A percentile compares a stretch with the other conserved stretches of the same genome.
Conservation (phyloP, 2,888 invertebrate species). For the Polymixis lichenea region DNA sequence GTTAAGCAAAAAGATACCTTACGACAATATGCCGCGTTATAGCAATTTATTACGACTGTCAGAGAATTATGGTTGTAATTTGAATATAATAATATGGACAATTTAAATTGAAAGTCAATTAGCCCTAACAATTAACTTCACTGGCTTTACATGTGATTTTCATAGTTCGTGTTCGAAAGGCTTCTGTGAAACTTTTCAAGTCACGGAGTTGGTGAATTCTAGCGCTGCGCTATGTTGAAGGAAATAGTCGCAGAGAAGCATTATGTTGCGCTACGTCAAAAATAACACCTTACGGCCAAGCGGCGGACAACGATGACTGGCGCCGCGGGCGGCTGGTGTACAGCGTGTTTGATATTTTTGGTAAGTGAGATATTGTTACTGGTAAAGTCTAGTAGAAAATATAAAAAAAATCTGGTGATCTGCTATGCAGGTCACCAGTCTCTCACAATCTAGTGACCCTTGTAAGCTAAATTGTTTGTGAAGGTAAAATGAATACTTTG, state of each 20-base stretch:
- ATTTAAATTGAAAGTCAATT: background rate
- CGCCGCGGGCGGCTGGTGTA: constrained; percentile 73
- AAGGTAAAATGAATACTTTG: too few relatives aligned
- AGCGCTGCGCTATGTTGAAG: constrained; percentile 70
- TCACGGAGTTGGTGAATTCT: constrained; percentile 28
- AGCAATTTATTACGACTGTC: background rate
- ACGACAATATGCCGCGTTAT: background rate
- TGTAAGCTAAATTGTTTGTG: too few relatives aligned
- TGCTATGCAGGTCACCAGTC: too few relatives aligned
- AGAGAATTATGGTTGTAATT: background rate
- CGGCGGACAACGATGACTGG: constrained; percentile 70
- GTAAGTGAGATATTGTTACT: background rate
- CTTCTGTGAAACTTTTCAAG: constrained; percentile 42
- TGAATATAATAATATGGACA: background rate
- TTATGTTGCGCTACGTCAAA: constrained; percentile 72
- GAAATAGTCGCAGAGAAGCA: constrained; percentile 32
- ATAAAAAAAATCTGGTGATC: background rate
- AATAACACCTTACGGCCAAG: constrained; percentile 75
- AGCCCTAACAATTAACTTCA: background rate
- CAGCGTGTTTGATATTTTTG: constrained; percentile 64
- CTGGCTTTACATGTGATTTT: constrained; percentile 8
- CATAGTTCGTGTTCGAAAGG: constrained; percentile 6
- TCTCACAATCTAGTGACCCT: too few relatives aligned
- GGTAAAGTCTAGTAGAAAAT: background rate
- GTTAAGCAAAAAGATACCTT: background rate